Base-by-base conservation (phyloP, 1,140 invertebrate species). In the Drosophila cardini region DNA sequence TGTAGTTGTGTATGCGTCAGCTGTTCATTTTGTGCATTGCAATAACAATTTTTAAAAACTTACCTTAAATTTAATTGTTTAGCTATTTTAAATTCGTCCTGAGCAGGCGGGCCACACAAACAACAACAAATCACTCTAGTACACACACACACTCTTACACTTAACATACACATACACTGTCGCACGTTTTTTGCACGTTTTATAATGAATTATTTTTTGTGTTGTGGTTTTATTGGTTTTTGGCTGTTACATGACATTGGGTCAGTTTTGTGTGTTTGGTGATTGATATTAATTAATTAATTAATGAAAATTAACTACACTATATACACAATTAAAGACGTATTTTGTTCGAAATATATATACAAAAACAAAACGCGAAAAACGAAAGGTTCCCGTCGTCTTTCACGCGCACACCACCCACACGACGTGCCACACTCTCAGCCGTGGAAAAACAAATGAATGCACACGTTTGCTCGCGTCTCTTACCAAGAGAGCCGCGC, bases 331-430 rank as follows among this genome's bases (percentile, higher is more conserved):
- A 61, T 70, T 63, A 80, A 45, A 71, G 53, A 79, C 63, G 60
- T 69, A 62, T 76, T 61, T 76, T 67, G 48, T 72, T 57, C 53
- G 71, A 84, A 84, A 74, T 84, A 80, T 75, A 60, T 74, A 56
- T 85, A 85, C 81, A 86, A 86, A 85, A 86, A 78, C 82, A 85
- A 86, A 86, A 82, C 67, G 67, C 68, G 78, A 86, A 82, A 78
- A 78, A 78, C 72, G 72, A 75, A 74, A 74, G 57, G 57, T 74
- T 74, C 67, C 72, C 72, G 72, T 74, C 57, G 67, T 70, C 72
- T 69, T 77, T 77, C 71, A 77, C 71, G 75, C 75, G 75, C 75
- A 73, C 71, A 62, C 70, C 70, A 68, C 71, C 71, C 63, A 77
- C 74, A 72, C 74, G 73, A 72, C 73, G 73, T 72, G 71, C 71